Base-by-base conservation (phyloP, 2,113 vertebrate genomes). In the Zosterops pallidus region DNA sequence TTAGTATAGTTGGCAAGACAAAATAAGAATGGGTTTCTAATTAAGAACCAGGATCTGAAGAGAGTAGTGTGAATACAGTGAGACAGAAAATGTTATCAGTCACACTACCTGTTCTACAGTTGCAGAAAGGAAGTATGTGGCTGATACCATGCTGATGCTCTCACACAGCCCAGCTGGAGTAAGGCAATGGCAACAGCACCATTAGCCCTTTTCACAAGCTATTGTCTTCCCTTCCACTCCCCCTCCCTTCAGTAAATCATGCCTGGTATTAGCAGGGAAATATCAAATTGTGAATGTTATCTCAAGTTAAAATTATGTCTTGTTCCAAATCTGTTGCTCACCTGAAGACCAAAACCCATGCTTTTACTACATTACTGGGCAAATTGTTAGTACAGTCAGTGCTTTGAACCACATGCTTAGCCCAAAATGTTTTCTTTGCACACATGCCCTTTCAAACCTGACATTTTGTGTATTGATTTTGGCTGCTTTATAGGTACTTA, bases 391-490 rank as follows among this genome's bases (percentile, higher is more conserved):
- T 52, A 71, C 42, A 72, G 67, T 29, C 77, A 82, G 39, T 46
- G 65, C 46, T 85, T 74, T 57, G 57, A 87, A 87, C 25, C 53
- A 69, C 78, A 46, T 15, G 37, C 50, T 64, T 14, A 64, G 65
- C n/a, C 56, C 5, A 8, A 80, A 90, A 87, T 57, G 33, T 70
- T 79, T 62, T 55, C 70, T 80, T 74, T 41, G 35, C 70, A 69
- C 53, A 85, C 23, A 46, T 35, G 57, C 78, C 74, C 74, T 95
- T 94, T 95, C 62, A 84, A 78, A 86, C 28, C 31, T 84, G 83
- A 69, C 81, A 89, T 97, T 94, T 92, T 12, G 21, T 53, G 78
- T 84, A 69, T 91, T 89, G 86, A 72, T 89, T 92, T 89, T 94
- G 37, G 53, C 53, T 65, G 50, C 41, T 87, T 89, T 72, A 75